Percentiles rank a stretch among this genome's conserved stretches.
These are phyloP conservation scores for Callopanchax toddi DNA, from an alignment of 2,113 vertebrate species.

Conservation along the genomic window DNA sequence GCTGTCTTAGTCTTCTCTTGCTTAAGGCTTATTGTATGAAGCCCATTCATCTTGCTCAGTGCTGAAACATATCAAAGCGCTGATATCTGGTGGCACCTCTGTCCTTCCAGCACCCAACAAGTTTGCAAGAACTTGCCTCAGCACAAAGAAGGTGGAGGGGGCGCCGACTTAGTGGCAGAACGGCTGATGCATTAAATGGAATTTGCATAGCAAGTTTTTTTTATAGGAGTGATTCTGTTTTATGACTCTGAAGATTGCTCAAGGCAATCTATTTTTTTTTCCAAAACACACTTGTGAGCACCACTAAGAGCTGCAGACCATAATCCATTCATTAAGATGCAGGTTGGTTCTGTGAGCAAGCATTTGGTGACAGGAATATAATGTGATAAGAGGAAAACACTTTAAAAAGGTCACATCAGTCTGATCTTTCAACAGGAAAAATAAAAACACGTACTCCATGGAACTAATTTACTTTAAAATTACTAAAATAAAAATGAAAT, in stretches of 20 bases:
- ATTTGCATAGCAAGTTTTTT: conserved; percentile 31
- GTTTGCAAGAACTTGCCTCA: conserved; percentile 29
- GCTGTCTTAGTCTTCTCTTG: conserved; percentile 38
- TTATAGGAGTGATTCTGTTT: conserved; percentile 39
- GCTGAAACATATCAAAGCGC: conserved; percentile 63
- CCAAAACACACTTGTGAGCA: conserved; percentile 25
- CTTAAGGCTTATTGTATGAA: conserved; percentile 69
- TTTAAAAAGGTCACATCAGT: background rate
- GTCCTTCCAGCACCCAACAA: conserved; percentile 44
- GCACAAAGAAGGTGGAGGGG: conserved; percentile 30
- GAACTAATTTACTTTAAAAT: background rate
- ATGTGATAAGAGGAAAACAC: too few relatives aligned
- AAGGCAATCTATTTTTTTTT: conserved; percentile 30
- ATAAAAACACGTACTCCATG: background rate
- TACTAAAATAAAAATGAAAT: too few relatives aligned
- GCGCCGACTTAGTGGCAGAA: conserved; percentile 17
- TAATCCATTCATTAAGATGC: conserved; percentile 18
- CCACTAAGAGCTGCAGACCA: background rate
- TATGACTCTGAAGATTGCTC: conserved; percentile 37
- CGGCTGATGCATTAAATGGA: conserved; percentile 32
- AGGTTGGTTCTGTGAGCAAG: conserved; percentile 7
- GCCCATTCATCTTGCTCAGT: conserved; percentile 74
- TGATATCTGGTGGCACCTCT: conserved; percentile 67
- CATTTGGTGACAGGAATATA: background rate
- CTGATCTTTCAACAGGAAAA: background rate